These are phyloP conservation scores for Glaucomys volans DNA, from an alignment of 2,113 vertebrate species.

Conservation along the genomic window DNA sequence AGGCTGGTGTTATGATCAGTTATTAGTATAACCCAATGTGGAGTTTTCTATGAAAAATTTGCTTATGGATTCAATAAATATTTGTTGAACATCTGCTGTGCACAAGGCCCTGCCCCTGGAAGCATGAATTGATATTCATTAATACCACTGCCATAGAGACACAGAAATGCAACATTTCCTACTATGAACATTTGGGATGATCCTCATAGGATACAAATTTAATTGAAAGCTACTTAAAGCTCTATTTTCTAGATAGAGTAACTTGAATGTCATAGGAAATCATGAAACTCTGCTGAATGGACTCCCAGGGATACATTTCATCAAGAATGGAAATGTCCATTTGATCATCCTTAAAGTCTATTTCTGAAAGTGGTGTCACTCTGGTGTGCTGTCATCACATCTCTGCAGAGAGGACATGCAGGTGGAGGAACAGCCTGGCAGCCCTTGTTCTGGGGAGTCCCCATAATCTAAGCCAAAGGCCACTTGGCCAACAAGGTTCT, in stretches of 20 bases:
- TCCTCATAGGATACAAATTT: not conserved
- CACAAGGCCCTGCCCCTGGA: not conserved
- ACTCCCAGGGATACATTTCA: not conserved
- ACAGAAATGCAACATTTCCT: not conserved
- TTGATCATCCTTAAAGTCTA: not conserved
- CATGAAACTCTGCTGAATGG: not conserved
- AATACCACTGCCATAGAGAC: not conserved
- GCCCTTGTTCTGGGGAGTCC: too few relatives aligned
- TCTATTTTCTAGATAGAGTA: not conserved
- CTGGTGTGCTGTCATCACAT: rapidly evolving
- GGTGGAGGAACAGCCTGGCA: rapidly evolving
- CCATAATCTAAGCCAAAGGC: not conserved
- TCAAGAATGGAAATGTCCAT: not conserved
- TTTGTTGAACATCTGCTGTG: not conserved
- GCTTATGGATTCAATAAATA: not conserved
- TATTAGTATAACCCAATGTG: not conserved
- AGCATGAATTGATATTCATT: not conserved
- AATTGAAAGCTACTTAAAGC: not conserved
- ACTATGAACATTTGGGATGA: not conserved
- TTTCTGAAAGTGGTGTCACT: not conserved
- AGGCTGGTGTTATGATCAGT: not conserved
- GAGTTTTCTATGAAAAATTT: not conserved
- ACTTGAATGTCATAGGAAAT: not conserved
- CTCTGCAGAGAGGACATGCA: not conserved
- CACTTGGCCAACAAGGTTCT: too few relatives aligned